Conservation (phyloP, 2,797 vertebrate genomes). For the Sebastolobus alascanus region DNA sequence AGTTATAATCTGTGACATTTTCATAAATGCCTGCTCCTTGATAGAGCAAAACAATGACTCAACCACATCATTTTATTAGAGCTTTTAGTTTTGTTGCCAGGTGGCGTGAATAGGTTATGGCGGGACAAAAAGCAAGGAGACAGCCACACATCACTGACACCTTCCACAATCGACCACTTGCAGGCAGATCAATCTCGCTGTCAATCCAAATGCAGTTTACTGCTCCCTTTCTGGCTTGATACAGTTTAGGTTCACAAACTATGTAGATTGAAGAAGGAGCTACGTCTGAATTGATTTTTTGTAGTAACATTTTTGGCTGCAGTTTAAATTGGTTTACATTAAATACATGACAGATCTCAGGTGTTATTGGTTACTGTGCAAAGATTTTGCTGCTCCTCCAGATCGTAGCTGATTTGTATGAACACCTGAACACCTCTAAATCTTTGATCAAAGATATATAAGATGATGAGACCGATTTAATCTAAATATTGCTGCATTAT, state of each 20-base stretch:
- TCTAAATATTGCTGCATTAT: background rate
- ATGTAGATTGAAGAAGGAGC: background rate
- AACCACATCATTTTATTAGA: background rate
- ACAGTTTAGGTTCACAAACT: background rate
- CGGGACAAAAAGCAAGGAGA: background rate
- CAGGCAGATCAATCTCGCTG: conserved; percentile 16
- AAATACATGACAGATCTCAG: background rate
- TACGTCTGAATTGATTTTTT: background rate
- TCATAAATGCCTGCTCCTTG: background rate
- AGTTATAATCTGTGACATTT: conserved; percentile 16
- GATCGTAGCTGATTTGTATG: background rate
- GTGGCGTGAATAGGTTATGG: background rate
- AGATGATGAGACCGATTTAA: background rate
- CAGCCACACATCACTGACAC: conserved; percentile 3
- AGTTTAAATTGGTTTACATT: background rate
- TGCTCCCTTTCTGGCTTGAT: background rate
- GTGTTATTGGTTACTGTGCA: background rate
- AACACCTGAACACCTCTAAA: background rate
- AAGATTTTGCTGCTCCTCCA: background rate
- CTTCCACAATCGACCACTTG: conserved; percentile 8
- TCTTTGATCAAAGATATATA: background rate
- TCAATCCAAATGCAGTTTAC: conserved; percentile 24
- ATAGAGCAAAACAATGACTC: background rate
- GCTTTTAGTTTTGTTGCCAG: background rate
- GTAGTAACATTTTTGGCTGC: background rate